These are phyloP conservation scores for Drosophila pseudoobscura DNA, from an alignment of 1,140 invertebrate species.

Conservation along the genomic window DNA sequence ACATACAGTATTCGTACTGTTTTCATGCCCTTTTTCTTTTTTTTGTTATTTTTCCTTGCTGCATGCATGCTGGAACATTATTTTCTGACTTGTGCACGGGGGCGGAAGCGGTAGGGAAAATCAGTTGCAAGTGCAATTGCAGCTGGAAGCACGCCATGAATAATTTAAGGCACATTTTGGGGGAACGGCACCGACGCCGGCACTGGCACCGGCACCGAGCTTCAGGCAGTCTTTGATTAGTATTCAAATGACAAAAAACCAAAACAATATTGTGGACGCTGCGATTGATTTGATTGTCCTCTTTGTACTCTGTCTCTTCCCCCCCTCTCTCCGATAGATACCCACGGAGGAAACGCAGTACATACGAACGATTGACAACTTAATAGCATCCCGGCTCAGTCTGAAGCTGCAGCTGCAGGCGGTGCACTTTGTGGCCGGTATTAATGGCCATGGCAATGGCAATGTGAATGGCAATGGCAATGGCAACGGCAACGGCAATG, in stretches of 20 bases:
- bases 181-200: background rate
- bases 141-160: slow-evolving; percentile 51
- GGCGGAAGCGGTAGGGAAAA: slow-evolving; percentile 70
- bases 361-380: slow-evolving; percentile 76
- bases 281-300: slow-evolving; percentile 26
- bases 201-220: background rate
- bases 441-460: slow-evolving; percentile 45
- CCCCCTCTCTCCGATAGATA: slow-evolving; percentile 46
- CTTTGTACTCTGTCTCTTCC: background rate
- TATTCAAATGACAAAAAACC: slow-evolving; percentile 42
- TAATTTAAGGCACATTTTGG: slow-evolving; percentile 68
- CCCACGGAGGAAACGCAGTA: slow-evolving; percentile 73
- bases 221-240: slow-evolving; percentile 27
- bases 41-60: slow-evolving; percentile 34
- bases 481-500: slow-evolving; percentile 20
- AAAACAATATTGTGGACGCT: slow-evolving; percentile 27
- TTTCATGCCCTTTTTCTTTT: background rate
- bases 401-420: slow-evolving; percentile 83
- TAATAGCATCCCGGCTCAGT: slow-evolving; percentile 77
- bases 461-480: slow-evolving; percentile 50
- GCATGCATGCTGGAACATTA: slow-evolving; percentile 44
- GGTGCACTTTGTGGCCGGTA: slow-evolving; percentile 65
- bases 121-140: slow-evolving; percentile 65
- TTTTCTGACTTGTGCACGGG: slow-evolving; percentile 50
- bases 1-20: background rate